These are phyloP conservation scores for Coluber constrictor DNA, from an alignment of 2,797 vertebrate species.

Conservation along the genomic window DNA sequence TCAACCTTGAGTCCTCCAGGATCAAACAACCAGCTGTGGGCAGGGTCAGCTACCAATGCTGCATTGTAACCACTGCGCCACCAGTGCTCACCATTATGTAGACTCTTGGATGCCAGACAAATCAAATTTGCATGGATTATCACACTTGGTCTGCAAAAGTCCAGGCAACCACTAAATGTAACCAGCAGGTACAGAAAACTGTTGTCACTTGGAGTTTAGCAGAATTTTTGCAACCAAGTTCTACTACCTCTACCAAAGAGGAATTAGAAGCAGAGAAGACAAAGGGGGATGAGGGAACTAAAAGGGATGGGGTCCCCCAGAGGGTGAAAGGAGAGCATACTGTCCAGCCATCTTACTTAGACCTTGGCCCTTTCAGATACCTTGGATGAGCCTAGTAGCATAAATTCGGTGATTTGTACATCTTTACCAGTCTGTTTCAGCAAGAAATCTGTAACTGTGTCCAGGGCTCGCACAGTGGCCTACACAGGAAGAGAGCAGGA, in stretches of 20 bases:
- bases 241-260: neutral
- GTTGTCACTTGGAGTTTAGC: neutral
- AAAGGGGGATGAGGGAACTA: neutral
- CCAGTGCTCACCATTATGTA: neutral
- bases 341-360: neutral
- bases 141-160: neutral
- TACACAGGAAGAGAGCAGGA: neutral
- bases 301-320: neutral
- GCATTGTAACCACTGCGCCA: neutral
- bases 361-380: neutral
- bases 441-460: neutral
- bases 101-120: neutral
- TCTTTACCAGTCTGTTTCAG: neutral
- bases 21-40: neutral
- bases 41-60: neutral
- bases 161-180: neutral
- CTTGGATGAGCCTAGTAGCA: neutral
- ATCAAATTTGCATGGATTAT: neutral
- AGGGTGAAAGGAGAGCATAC: neutral
- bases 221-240: neutral
- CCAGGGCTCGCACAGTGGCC: neutral
- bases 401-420: neutral
- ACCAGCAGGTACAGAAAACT: neutral
- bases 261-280: neutral
- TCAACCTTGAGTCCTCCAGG: neutral